phyloP scores from a whole-genome alignment of 2,888 invertebrate genomes.

The Shargacucullia verbasci region DNA sequence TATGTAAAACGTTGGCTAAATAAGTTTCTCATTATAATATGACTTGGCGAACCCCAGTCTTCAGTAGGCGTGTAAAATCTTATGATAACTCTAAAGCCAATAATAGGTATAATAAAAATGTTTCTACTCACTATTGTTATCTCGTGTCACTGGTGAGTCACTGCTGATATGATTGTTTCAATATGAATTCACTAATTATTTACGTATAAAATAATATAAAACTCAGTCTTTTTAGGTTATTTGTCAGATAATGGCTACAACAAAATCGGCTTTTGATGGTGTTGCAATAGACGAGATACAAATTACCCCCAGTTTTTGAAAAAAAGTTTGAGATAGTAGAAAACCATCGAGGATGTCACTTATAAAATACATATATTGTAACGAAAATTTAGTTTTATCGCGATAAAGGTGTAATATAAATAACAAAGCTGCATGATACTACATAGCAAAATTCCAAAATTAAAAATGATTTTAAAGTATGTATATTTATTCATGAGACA shows the following conservation, averaged over 20 bases:
- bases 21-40: conserved; percentile 22
- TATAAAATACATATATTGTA: no score
- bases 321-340: no score
- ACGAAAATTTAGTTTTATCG: no score
- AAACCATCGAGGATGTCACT: no score
- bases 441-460: no score
- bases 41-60: conserved; percentile 19
- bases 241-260: conserved; percentile 65
- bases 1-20: neutral
- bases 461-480: no score
- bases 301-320: no score
- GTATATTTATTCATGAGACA: no score
- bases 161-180: conserved; percentile 36
- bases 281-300: no score
- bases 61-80: conserved; percentile 39
- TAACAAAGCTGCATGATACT: no score
- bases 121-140: conserved; percentile 45
- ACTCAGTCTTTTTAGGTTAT: conserved; percentile 82
- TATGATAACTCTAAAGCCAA: conserved; percentile 3
- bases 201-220: conserved; percentile 68
- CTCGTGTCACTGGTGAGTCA: conserved; percentile 21
- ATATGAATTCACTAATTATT: conserved; percentile 53
- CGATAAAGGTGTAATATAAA: no score
- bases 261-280: conserved; percentile 29
- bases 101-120: conserved; percentile 9